These are phyloP conservation scores for Ictalurus punctatus DNA, from an alignment of 2,113 vertebrate species.

Conservation along the genomic window DNA sequence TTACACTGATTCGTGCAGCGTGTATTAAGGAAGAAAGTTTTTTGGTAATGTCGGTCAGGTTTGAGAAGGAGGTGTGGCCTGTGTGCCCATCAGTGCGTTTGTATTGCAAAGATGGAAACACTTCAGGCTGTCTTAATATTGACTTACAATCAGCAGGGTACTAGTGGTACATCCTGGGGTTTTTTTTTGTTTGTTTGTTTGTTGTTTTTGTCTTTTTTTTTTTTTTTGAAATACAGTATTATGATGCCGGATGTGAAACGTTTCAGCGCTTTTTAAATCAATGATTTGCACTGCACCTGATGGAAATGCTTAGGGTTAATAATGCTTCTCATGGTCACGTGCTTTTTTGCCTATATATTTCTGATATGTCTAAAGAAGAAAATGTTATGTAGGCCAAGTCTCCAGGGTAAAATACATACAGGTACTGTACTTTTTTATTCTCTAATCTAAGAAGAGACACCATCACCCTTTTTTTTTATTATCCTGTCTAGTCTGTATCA, in stretches of 20 bases:
- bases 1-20: not conserved
- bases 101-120: not conserved
- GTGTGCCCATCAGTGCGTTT: not conserved
- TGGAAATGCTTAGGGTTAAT: not conserved
- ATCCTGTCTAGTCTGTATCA: not conserved
- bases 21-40: not conserved
- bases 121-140: not conserved
- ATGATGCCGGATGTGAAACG: not conserved
- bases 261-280: not conserved
- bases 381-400: conserved; percentile 3
- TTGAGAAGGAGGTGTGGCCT: not conserved
- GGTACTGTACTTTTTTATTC: conserved; percentile 1
- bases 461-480: conserved; percentile 1
- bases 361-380: not conserved
- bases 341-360: not conserved
- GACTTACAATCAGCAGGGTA: not conserved
- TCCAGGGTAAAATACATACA: conserved; percentile 1
- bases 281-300: not conserved
- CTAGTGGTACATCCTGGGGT: too few relatives aligned
- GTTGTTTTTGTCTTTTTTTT: not conserved
- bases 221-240: not conserved
- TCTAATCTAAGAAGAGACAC: conserved; percentile 8
- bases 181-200: not conserved
- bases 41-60: not conserved
- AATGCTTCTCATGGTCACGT: not conserved